These are phyloP conservation scores for Saxidomus purpurata DNA, from an alignment of 1,140 invertebrate species.

Conservation along the genomic window DNA sequence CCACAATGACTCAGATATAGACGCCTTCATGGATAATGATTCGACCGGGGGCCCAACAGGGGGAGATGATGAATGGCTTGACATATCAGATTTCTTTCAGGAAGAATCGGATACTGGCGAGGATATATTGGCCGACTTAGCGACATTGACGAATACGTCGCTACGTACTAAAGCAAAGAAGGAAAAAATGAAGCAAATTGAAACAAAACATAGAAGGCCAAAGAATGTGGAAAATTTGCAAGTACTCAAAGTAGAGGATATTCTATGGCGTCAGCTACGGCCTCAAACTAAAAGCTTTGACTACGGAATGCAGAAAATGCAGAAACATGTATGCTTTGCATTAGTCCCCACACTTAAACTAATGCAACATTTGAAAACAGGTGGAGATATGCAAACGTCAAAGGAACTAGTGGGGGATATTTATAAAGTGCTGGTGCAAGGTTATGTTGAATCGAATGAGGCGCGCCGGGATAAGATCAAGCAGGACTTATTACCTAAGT, in stretches of 20 bases:
- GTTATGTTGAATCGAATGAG: no score
- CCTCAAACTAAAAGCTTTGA: neutral
- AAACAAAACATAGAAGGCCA: neutral
- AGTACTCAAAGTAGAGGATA: no score
- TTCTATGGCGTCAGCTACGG: no score
- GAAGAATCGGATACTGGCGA: neutral
- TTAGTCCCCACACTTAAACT: no score
- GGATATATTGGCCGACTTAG: neutral
- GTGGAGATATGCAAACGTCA: no score
- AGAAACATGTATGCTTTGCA: no score
- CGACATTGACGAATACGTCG: neutral
- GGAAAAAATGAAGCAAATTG: neutral
- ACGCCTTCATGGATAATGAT: neutral
- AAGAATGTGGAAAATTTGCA: conserved; percentile 2
- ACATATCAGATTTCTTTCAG: no score
- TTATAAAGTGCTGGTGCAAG: no score
- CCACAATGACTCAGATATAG: no score
- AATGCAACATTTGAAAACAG: no score
- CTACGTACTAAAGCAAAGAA: neutral
- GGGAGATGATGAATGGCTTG: neutral
- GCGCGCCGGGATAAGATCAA: no score
- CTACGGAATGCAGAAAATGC: neutral
- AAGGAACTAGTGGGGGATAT: neutral
- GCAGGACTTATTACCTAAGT: neutral
- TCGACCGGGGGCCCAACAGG: neutral